phyloP scores from a whole-genome alignment of 2,797 vertebrate species.

The Lacerta viridis region DNA sequence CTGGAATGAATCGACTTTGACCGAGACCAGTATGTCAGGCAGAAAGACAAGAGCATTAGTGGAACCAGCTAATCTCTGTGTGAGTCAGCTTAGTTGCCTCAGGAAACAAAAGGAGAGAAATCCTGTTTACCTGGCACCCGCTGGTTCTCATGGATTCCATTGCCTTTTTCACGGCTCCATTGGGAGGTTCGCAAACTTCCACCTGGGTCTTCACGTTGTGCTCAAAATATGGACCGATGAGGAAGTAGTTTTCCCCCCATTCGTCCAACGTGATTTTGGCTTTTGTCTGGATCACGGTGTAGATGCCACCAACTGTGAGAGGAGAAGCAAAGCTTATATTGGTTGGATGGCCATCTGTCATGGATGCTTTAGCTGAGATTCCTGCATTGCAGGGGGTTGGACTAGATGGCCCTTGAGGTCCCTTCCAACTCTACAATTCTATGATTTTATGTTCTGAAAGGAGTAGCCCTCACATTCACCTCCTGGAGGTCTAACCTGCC shows the following conservation, averaged over 20 bases:
- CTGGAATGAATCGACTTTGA: conserved; percentile 73
- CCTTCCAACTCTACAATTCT: no score
- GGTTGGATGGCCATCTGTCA: no score
- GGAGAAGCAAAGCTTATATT: conserved; percentile 32
- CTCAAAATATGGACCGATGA: conserved; percentile 94
- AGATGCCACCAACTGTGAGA: conserved; percentile 94
- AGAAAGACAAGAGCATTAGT: conserved; percentile 71
- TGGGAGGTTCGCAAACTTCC: conserved; percentile 89
- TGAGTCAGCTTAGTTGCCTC: conserved; percentile 59
- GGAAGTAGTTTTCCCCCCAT: conserved; percentile 95
- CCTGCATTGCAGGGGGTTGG: no score
- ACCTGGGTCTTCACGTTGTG: conserved; percentile 96
- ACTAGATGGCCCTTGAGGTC: no score
- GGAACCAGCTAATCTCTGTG: conserved; percentile 66
- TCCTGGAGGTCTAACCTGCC: not conserved
- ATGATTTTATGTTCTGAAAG: not conserved
- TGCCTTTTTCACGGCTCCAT: conserved; percentile 83
- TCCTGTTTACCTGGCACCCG: conserved; percentile 89
- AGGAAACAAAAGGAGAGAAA: conserved; percentile 44
- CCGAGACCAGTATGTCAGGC: conserved; percentile 68
- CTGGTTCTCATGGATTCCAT: conserved; percentile 87
- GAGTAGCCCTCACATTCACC: not conserved
- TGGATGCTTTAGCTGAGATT: no score
- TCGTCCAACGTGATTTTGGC: conserved; percentile 93
- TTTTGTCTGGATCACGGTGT: conserved; percentile 97